A percentile compares a stretch with the other conserved stretches of the same genome.
phyloP scores from a whole-genome alignment of 35 echinoderm and acorn worm genomes.

The Ophioderma brevispina region DNA sequence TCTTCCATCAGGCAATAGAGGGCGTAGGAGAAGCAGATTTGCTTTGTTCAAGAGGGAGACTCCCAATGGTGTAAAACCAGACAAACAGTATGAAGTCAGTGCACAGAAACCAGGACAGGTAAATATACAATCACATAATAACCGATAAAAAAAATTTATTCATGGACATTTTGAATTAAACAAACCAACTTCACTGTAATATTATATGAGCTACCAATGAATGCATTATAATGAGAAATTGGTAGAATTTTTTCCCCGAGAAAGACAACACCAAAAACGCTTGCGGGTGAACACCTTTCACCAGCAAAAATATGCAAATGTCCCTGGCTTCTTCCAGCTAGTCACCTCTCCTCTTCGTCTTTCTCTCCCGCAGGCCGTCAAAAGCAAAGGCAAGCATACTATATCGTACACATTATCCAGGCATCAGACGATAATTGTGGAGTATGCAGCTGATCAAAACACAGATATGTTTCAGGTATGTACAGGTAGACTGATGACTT shows the following conservation, averaged over 20 bases:
- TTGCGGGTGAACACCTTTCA: no score
- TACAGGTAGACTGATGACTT: neutral
- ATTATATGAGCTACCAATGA: neutral
- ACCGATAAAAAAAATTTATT: no score
- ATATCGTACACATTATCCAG: constrained; percentile 97
- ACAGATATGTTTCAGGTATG: constrained; percentile 98
- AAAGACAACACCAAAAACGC: neutral
- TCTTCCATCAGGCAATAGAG: constrained; percentile 92
- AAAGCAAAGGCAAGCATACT: constrained; percentile 86
- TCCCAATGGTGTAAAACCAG: constrained; percentile 94
- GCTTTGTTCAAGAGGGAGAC: constrained; percentile 68
- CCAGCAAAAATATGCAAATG: constrained; percentile 7
- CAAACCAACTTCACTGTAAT: no score
- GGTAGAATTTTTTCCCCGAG: neutral
- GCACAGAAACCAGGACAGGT: constrained; percentile 90
- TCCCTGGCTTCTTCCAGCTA: neutral
- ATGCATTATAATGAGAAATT: no score
- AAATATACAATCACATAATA: no score
- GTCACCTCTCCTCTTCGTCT: neutral
- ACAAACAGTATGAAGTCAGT: constrained; percentile 85
- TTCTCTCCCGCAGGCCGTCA: constrained; percentile 46
- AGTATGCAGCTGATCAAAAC: constrained; percentile 68
- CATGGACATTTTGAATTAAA: no score
- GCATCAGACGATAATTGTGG: constrained; percentile 91
- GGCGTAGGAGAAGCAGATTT: constrained; percentile 86